These are phyloP conservation scores for Miniopterus natalensis DNA, from an alignment of 2,113 vertebrate species.

Conservation along the genomic window DNA sequence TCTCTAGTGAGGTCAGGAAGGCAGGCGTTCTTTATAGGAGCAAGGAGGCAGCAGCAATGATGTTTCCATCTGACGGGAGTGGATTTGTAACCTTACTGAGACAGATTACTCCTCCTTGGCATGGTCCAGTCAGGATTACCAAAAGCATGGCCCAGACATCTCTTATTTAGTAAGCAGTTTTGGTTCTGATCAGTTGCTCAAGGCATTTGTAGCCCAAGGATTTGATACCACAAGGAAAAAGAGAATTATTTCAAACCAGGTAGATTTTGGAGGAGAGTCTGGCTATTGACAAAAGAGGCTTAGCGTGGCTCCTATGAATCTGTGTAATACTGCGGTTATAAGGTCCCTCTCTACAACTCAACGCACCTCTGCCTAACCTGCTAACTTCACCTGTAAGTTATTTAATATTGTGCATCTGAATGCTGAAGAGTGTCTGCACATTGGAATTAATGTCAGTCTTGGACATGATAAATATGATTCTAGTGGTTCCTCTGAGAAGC, in stretches of 20 bases:
- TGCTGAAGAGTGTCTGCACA: constrained; percentile 50
- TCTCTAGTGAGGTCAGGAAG: not conserved
- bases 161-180: not conserved
- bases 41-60: not conserved
- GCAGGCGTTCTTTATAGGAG: not conserved
- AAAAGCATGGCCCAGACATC: not conserved
- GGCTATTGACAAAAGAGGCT: not conserved
- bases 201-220: not conserved
- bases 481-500: constrained; percentile 36
- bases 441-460: constrained; percentile 72
- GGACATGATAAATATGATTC: constrained; percentile 73
- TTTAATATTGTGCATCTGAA: constrained; percentile 63
- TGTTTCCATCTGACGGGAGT: not conserved
- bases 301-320: not conserved
- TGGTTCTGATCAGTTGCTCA: not conserved
- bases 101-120: not conserved
- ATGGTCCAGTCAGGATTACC: too few relatives aligned
- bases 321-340: not conserved
- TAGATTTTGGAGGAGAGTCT: constrained; percentile 16
- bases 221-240: constrained; percentile 35
- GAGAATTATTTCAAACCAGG: constrained; percentile 8
- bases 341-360: not conserved
- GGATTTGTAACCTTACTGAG: not conserved
- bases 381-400: constrained; percentile 58
- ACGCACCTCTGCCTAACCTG: not conserved